Percentiles rank a stretch among this genome's conserved stretches.
Evolutionary conservation across 2,888 invertebrate species (phyloP).

Genomic region (Rotaria macrura): DNA sequence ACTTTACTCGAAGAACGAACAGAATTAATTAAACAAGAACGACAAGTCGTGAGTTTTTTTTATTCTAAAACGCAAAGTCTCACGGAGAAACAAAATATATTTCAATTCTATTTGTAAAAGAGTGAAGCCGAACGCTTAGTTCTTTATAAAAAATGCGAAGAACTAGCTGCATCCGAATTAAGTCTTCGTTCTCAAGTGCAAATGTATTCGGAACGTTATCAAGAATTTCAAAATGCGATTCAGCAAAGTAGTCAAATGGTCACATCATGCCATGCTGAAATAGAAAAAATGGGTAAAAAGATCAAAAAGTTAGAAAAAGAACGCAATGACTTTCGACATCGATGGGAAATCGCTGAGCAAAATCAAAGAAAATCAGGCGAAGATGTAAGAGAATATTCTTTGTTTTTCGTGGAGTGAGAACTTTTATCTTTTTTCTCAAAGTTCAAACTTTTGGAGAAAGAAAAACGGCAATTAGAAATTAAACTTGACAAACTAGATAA

Average conservation of each 20-base stretch:
- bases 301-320: constrained; percentile 76
- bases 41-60: constrained; percentile 30
- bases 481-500: constrained; percentile 66
- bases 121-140: constrained; percentile 24
- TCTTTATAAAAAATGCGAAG: constrained; percentile 50
- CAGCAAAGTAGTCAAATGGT: constrained; percentile 75
- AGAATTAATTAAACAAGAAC: constrained; percentile 52
- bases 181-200: constrained; percentile 58
- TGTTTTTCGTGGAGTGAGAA: not conserved
- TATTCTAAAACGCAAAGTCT: too few relatives aligned
- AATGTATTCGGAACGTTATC: constrained; percentile 78
- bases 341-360: constrained; percentile 71
- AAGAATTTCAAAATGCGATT: constrained; percentile 75
- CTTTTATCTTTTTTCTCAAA: not conserved
- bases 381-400: constrained; percentile 57
- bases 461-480: constrained; percentile 61
- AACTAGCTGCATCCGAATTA: constrained; percentile 63
- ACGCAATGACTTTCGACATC: constrained; percentile 67
- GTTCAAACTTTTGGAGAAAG: constrained; percentile 19
- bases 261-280: constrained; percentile 70
- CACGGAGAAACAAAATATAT: too few relatives aligned
- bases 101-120: not conserved
- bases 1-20: constrained; percentile 50
- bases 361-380: constrained; percentile 61
- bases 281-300: constrained; percentile 79